A percentile compares a stretch with the other conserved stretches of the same genome.
Evolutionary conservation across 2,797 vertebrate species (phyloP).

Genomic region (Megaceryle alcyon): DNA sequence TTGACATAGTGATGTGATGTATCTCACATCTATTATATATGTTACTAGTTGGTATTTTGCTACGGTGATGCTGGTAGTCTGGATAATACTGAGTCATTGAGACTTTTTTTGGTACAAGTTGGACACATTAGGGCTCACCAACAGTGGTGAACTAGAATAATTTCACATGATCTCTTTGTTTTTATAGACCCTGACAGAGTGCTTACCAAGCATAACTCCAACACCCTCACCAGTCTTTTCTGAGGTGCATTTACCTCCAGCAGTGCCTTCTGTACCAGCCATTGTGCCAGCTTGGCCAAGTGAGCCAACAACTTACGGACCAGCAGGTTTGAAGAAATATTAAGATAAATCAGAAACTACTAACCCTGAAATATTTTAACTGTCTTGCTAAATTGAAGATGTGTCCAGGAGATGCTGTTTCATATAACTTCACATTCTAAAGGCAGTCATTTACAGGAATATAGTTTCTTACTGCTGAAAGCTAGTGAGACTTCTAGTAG

Average conservation of each 20-base stretch:
- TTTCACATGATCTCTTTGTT: neutral
- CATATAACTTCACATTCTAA: neutral
- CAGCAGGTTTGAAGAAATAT: slow-evolving; percentile 76
- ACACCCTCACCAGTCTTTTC: slow-evolving; percentile 76
- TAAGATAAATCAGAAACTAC: neutral
- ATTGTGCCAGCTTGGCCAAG: slow-evolving; percentile 80
- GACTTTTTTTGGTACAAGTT: neutral
- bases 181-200: slow-evolving; percentile 73
- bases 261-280: slow-evolving; percentile 84
- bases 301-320: slow-evolving; percentile 78
- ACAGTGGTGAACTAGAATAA: neutral
- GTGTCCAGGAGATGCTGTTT: neutral
- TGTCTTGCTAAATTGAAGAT: neutral
- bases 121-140: neutral
- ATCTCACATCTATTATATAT: neutral
- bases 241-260: slow-evolving; percentile 80
- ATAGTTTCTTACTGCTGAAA: neutral
- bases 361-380: neutral
- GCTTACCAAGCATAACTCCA: slow-evolving; percentile 63
- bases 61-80: neutral
- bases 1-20: neutral
- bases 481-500: neutral
- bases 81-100: neutral
- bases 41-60: neutral
- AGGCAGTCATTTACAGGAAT: neutral